Evolutionary conservation across 1,140 invertebrate genomes (phyloP).

Genomic region (Oncopeltus fasciatus): DNA sequence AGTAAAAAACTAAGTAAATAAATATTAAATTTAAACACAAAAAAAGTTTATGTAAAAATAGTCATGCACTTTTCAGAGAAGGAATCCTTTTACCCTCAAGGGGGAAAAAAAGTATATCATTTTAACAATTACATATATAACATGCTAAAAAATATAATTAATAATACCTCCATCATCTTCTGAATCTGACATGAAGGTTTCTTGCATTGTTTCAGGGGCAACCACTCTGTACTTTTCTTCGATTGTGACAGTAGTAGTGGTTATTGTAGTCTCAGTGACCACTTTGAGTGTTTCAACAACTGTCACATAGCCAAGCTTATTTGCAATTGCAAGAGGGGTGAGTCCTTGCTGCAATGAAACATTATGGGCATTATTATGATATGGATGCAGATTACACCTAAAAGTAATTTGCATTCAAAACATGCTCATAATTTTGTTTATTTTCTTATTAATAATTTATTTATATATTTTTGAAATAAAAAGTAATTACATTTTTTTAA

Average conservation of each 20-base stretch:
- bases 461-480: neutral
- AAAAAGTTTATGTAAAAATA: no score
- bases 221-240: constrained; percentile 94
- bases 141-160: no score
- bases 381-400: no score
- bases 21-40: no score
- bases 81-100: no score
- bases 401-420: no score
- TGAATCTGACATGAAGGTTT: constrained; percentile 95
- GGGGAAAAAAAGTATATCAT: no score
- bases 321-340: constrained; percentile 89
- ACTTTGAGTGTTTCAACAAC: constrained; percentile 93
- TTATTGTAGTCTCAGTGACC: constrained; percentile 82
- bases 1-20: no score
- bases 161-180: constrained; percentile 89
- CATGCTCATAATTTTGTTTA: neutral
- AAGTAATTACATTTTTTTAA: neutral
- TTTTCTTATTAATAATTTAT: neutral
- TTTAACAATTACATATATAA: no score
- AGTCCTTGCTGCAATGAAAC: constrained; percentile 70
- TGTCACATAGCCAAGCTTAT: constrained; percentile 91
- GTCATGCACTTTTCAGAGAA: no score
- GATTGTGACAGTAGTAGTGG: constrained; percentile 42
- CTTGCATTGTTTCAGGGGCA: constrained; percentile 96
- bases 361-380: neutral